Evolutionary conservation across 2,888 invertebrate genomes (phyloP), one percentile per base, ranked within the genome.

Genomic region (Agrochola circellaris): DNA sequence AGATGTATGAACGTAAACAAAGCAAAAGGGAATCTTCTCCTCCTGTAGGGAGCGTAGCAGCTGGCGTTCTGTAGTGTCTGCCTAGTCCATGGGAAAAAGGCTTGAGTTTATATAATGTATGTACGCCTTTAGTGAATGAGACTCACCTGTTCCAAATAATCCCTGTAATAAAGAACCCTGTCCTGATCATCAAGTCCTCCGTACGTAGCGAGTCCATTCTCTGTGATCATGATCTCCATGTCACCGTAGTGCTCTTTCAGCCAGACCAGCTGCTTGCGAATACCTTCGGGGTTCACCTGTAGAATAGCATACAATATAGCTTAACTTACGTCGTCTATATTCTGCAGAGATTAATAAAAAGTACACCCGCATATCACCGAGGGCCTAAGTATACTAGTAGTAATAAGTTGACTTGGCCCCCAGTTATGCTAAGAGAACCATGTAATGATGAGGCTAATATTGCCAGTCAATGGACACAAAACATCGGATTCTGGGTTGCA

Each of bases 261-360:
- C 94, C 96, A 96, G 1, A 90, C 87, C 15, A 97, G 85, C 20
- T 92, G 81, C 8, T 91, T 89, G 7, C 96, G 91, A 0, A 97
- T 86, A 1, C 97, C 97, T 88, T 93, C 91, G 0, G 97, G 90
- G 23, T 85, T 0, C 5, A 81, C 45, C 79, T 84, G 71, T 3
- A 48, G 23, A 30, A n/a, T 26, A 23, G 20, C 30, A 62, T 5
- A 54, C 23, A 17, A 23, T 60, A 17, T 26, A 67, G 30, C 15
- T 26, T 26, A 26, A 15, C 1, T 42, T 42, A 42, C 42, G 11
- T 9, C 42, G 11, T 42, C 42, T 42, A 42, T 42, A 2, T 42
- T 42, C 48, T 48, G 48, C 48, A 48, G 48, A 48, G 17, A 15
- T 17, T 5, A 48, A 48, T 48, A 48, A 48, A 48, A 48, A 15